Evolutionary conservation across 2,113 vertebrate species (phyloP).

Genomic region (Seriola rivoliana): DNA sequence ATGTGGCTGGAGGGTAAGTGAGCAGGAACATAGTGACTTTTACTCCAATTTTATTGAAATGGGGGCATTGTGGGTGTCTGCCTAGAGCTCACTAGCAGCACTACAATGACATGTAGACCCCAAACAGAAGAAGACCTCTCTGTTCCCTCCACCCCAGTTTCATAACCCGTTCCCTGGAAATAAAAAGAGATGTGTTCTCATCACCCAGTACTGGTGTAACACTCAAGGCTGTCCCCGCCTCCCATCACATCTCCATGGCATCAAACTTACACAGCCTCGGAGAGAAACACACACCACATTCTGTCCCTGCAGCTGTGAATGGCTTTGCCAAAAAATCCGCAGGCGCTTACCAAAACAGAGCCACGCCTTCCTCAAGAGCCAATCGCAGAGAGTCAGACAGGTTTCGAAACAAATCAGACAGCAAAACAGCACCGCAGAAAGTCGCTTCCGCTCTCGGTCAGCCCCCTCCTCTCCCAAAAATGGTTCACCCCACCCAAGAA

Average conservation of each 20-base stretch:
- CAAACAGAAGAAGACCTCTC: slow-evolving; percentile 25
- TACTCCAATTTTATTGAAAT: slow-evolving; percentile 56
- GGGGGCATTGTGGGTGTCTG: slow-evolving; percentile 33
- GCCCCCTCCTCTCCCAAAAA: slow-evolving; percentile 54
- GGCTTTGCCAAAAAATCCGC: slow-evolving; percentile 56
- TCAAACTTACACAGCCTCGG: slow-evolving; percentile 54
- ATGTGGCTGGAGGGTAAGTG: slow-evolving; percentile 39
- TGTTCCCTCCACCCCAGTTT: slow-evolving; percentile 24
- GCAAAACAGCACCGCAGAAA: slow-evolving; percentile 60
- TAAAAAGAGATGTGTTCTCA: slow-evolving; percentile 52
- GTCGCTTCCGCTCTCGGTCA: slow-evolving; percentile 51
- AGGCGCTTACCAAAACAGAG: slow-evolving; percentile 54
- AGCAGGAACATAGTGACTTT: slow-evolving; percentile 39
- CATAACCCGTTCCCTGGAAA: slow-evolving; percentile 25
- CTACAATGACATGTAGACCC: slow-evolving; percentile 35
- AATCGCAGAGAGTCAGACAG: slow-evolving; percentile 55
- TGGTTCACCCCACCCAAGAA: slow-evolving; percentile 73
- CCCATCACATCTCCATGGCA: slow-evolving; percentile 63
- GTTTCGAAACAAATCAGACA: slow-evolving; percentile 68
- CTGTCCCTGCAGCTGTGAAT: slow-evolving; percentile 67
- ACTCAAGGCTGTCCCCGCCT: slow-evolving; percentile 18
- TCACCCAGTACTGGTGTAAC: slow-evolving; percentile 44
- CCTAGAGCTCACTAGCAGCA: slow-evolving; percentile 29
- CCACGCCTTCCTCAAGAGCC: slow-evolving; percentile 63
- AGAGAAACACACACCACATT: slow-evolving; percentile 57